Percentiles rank a stretch among this genome's conserved stretches.
These are phyloP conservation scores for Anthopleura sola DNA, from an alignment of 64 coral and sea anemone genomes.

Conservation along the genomic window DNA sequence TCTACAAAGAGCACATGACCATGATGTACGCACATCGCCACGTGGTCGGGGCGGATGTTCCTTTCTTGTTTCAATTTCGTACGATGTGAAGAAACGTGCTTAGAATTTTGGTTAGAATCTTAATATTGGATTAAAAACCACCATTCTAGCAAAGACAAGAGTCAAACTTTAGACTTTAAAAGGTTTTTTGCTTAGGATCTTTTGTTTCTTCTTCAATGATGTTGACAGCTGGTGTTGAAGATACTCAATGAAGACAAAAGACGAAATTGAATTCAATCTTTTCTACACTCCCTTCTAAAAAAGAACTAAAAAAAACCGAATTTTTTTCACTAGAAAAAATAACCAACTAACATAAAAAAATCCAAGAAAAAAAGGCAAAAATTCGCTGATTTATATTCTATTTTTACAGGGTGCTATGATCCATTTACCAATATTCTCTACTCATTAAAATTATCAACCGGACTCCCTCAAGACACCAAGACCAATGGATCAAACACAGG, in stretches of 20 bases:
- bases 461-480: background rate
- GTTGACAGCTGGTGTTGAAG: background rate
- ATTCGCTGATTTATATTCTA: background rate
- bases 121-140: background rate
- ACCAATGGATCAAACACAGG: constrained; percentile 3
- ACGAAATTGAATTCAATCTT: background rate
- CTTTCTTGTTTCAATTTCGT: background rate
- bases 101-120: background rate
- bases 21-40: background rate
- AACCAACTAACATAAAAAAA: no score
- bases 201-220: background rate
- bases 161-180: background rate
- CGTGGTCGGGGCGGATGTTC: background rate
- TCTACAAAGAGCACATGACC: background rate
- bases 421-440: background rate
- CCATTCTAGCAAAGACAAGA: background rate
- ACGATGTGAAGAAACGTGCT: background rate
- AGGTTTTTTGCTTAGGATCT: background rate
- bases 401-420: background rate
- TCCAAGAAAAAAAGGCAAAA: no score
- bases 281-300: background rate
- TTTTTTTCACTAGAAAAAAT: background rate
- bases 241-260: background rate
- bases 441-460: background rate
- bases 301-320: background rate